Base-by-base conservation (phyloP, 1,140 invertebrate species). In the Sinella curviseta region DNA sequence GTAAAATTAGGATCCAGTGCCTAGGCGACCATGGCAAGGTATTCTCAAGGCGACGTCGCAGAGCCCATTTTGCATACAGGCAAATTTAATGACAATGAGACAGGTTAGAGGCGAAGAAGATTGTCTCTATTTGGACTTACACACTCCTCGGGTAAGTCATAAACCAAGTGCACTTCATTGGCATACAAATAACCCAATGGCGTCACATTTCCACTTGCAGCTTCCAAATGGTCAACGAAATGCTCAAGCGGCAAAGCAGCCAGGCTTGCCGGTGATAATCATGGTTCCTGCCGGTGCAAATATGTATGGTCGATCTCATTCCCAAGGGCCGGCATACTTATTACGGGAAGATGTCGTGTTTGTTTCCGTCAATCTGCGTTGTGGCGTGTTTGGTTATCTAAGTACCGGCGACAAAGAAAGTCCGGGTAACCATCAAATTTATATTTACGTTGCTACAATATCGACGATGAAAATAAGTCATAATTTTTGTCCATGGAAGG, bases 61-160 rank as follows among this genome's bases (percentile, higher is more conserved):
- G 0, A 76, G 79, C 1, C 30, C 79, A 17, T 57, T 74, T 48
- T 80, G 79, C 30, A 30, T 80, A 0, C 79, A 80, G 55, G 31
- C 36, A 30, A 80, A 67, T 73, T 24, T 74, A 34, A 35, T 57
- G 0, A 80, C 77, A 77, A 24, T 74, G 33, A n/a, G 77, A 31
- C 60, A 33, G 20, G 36, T 80, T 26, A 12, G 54, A 35, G 75
- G 75, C 54, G n/a, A 35, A n/a, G 75, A 80, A 74, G 67, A 73
- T n/a, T 80, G 79, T 35, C 48, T 80, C 8, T 77, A 35, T 39
- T 36, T 80, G 1, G 77, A 80, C 26, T 36, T 80, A 26, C 74
- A 24, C n/a, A 80, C 79, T 2, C 79, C 79, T 14, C 1, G 67
- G 17, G 79, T 80, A 57, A 80, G 12, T 54, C 16, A n/a, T n/a